Evolutionary conservation across 2,888 invertebrate genomes (phyloP).

Genomic region (Pseudococcus jackbeardsleyi): DNA sequence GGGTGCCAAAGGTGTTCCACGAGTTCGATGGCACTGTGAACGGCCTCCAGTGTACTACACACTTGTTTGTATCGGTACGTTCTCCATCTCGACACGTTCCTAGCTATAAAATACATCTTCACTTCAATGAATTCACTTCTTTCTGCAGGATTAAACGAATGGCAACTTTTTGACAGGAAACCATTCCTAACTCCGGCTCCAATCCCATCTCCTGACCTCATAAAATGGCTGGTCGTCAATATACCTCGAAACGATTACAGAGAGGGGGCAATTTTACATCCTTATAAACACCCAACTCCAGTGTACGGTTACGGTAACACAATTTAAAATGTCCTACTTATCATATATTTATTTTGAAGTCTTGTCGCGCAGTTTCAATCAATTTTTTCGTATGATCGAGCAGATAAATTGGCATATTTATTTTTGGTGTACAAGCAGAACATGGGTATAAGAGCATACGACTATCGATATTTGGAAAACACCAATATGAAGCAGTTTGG

Average conservation of each 20-base stretch:
- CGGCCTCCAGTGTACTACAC: slow-evolving; percentile 20
- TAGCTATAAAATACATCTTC: neutral
- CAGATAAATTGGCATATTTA: slow-evolving; percentile 29
- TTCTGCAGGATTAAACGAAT: neutral
- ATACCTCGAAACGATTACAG: slow-evolving; percentile 1
- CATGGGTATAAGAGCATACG: neutral
- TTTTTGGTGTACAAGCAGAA: slow-evolving; percentile 31
- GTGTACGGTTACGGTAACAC: neutral
- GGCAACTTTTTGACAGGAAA: slow-evolving; percentile 16
- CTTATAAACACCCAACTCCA: slow-evolving; percentile 1
- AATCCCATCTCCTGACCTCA: neutral
- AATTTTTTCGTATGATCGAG: neutral
- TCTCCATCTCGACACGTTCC: neutral
- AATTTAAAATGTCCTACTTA: neutral
- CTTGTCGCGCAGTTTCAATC: neutral
- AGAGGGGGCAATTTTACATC: slow-evolving; percentile 4
- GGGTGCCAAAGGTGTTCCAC: neutral
- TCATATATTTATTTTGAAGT: neutral
- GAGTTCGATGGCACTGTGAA: neutral
- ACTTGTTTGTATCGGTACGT: neutral
- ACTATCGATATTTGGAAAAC: neutral
- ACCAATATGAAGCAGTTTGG: slow-evolving; percentile 28
- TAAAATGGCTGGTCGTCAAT: slow-evolving; percentile 3
- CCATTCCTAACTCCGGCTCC: neutral
- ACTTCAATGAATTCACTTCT: neutral